Conservation (phyloP, 2,888 invertebrate genomes). For the Cistogaster globosa region DNA sequence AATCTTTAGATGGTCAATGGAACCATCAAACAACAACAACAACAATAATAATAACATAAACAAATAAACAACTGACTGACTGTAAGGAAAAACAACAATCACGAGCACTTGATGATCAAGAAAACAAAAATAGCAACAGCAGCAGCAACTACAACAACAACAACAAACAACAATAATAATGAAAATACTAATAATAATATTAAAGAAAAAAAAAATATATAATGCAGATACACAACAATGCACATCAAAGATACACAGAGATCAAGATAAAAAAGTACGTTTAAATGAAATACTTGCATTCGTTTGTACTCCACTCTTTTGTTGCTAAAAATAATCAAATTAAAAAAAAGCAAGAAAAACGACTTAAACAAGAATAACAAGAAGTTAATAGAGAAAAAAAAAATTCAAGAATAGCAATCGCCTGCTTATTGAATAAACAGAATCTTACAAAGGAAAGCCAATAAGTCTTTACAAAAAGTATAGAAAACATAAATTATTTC, state of each 20-base stretch:
- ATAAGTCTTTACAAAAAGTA: not conserved
- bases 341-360: not conserved
- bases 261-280: constrained; percentile 46
- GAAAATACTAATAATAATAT: constrained; percentile 42
- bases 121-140: constrained; percentile 39
- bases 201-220: constrained; percentile 8
- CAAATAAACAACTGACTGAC: constrained; percentile 39
- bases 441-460: not conserved
- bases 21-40: constrained; percentile 45
- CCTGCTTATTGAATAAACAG: not conserved
- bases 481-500: too few species aligned
- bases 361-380: constrained; percentile 31
- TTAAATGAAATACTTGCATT: constrained; percentile 22
- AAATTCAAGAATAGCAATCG: constrained; percentile 33
- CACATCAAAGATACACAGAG: constrained; percentile 49
- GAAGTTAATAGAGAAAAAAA: constrained; percentile 9
- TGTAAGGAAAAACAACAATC: constrained; percentile 28
- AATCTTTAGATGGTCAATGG: constrained; percentile 57
- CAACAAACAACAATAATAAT: constrained; percentile 33
- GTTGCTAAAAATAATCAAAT: not conserved
- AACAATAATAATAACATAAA: constrained; percentile 16
- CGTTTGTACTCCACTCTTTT: constrained; percentile 12
- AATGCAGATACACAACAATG: constrained; percentile 56
- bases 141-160: constrained; percentile 24
- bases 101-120: constrained; percentile 48